phyloP scores from a whole-genome alignment of 2,113 vertebrate genomes.

The Petrocephalus zakoni region DNA sequence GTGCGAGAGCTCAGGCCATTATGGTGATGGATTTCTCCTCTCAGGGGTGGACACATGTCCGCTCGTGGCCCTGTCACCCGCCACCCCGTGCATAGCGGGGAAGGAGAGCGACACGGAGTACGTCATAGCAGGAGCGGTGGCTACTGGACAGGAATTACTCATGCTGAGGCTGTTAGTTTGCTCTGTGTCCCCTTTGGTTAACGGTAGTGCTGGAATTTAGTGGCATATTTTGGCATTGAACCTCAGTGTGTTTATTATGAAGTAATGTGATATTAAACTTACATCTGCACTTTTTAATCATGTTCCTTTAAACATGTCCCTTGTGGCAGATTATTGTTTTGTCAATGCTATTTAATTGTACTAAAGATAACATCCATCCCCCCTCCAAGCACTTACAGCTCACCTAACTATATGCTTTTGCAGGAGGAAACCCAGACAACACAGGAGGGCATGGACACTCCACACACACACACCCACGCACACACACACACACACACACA shows the following conservation, averaged over 20 bases:
- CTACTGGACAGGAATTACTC: not conserved
- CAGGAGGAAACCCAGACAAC: not conserved
- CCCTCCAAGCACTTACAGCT: not conserved
- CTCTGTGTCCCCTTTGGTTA: not conserved
- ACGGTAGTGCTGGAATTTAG: not conserved
- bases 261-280: not conserved
- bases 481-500: not conserved
- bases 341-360: not conserved
- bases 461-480: not conserved
- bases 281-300: not conserved
- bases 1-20: constrained; percentile 34
- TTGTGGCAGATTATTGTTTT: not conserved
- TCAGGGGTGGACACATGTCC: not conserved
- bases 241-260: not conserved
- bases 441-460: not conserved
- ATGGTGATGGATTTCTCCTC: constrained; percentile 41
- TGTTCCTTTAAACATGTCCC: not conserved
- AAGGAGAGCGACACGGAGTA: not conserved
- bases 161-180: not conserved
- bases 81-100: not conserved
- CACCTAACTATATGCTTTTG: not conserved
- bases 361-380: not conserved
- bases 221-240: not conserved
- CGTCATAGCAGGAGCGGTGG: not conserved
- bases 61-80: not conserved